phyloP scores from a whole-genome alignment of 2,113 vertebrate species.

The Semicossyphus pulcher region DNA sequence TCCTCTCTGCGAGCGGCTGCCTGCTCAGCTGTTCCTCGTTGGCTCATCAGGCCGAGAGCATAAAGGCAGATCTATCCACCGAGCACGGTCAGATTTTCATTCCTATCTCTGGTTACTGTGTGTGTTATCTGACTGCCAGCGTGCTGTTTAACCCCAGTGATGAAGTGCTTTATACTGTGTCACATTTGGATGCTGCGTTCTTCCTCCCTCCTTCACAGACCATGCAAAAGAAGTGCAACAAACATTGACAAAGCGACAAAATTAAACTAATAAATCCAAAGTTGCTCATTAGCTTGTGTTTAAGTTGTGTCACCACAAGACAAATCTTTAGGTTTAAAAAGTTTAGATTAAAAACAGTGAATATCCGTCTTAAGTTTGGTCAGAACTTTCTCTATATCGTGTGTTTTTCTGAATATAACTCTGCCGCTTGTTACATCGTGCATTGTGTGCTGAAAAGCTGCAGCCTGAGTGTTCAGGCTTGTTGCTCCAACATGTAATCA shows the following conservation, averaged over 20 bases:
- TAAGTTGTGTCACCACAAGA: neutral
- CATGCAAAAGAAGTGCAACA: neutral
- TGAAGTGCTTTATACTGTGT: neutral
- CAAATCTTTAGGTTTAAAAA: too few relatives aligned
- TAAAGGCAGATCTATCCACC: neutral
- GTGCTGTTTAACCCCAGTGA: neutral
- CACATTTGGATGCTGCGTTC: accelerated
- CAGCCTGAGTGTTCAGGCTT: conserved; percentile 6
- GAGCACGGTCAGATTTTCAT: neutral
- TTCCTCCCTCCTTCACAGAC: too few relatives aligned
- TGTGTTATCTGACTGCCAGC: neutral
- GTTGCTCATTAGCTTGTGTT: neutral
- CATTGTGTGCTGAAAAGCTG: conserved; percentile 5
- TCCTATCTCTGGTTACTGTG: neutral
- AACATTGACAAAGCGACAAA: neutral
- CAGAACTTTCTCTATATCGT: too few relatives aligned
- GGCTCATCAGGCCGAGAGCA: neutral
- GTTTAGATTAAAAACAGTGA: neutral
- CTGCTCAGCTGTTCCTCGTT: conserved; percentile 19
- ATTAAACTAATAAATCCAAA: neutral
- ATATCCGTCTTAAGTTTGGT: neutral
- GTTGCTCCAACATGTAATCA: conserved; percentile 29
- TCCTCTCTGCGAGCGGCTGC: neutral
- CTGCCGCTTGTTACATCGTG: conserved; percentile 21
- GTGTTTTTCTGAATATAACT: neutral